A percentile compares a stretch with the other conserved stretches of the same genome.
Conservation (phyloP, 1,140 invertebrate genomes). For the honey bee (Apis mellifera) region DNA sequence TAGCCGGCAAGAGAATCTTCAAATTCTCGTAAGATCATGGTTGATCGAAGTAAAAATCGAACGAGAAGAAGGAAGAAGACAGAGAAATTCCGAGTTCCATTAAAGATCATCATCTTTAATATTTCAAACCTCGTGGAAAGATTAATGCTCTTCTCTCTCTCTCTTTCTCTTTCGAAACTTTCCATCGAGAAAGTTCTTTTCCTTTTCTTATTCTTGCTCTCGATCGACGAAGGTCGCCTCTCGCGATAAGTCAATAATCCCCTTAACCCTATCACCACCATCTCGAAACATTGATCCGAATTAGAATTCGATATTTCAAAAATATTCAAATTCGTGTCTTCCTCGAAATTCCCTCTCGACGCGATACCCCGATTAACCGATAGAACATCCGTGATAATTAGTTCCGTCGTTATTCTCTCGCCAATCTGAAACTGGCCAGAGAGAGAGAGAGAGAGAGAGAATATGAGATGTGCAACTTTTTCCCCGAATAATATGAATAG, state of each 20-base stretch:
- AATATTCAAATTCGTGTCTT: too few species aligned
- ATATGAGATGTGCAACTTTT: conserved; percentile 33
- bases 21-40: too few species aligned
- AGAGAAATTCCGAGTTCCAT: conserved; percentile 17
- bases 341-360: too few species aligned
- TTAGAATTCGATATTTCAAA: neutral
- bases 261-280: conserved; percentile 1
- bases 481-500: conserved; percentile 61
- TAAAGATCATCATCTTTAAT: conserved; percentile 45
- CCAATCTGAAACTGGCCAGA: too few species aligned
- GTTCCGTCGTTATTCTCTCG: too few species aligned
- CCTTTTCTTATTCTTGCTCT: too few species aligned
- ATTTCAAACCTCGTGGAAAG: conserved; percentile 36
- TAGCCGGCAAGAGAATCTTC: too few species aligned
- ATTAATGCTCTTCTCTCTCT: conserved; percentile 27
- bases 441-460: too few species aligned
- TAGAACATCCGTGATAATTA: too few species aligned
- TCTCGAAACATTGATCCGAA: neutral
- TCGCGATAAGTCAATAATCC: conserved; percentile 37
- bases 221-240: conserved; percentile 34
- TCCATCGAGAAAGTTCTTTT: neutral
- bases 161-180: conserved; percentile 13
- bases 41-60: neutral
- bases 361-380: too few species aligned
- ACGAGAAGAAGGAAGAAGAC: neutral